Conservation (phyloP, 2,797 vertebrate species). For the Podarcis siculus region DNA sequence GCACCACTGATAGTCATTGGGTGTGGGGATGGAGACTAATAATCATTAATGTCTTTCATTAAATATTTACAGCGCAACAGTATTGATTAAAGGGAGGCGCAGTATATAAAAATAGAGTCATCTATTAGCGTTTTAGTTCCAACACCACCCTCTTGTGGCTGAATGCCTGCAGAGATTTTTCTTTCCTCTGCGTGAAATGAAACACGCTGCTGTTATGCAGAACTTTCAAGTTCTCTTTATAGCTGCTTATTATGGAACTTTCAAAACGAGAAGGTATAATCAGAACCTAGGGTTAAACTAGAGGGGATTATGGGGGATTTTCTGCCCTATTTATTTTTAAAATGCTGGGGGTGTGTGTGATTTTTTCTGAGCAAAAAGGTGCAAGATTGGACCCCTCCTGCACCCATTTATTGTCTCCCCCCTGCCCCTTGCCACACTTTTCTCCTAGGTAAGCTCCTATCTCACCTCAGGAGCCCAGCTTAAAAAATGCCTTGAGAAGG, state of each 20-base stretch:
- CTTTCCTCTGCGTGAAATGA: not conserved
- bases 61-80: slow-evolving; percentile 70
- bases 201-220: not conserved
- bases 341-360: not conserved
- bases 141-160: slow-evolving; percentile 81
- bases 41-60: slow-evolving; percentile 78
- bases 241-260: slow-evolving; percentile 32
- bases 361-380: not conserved
- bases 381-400: too few species aligned
- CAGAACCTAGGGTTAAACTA: not conserved
- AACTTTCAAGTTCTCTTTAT: slow-evolving; percentile 21
- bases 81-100: slow-evolving; percentile 62
- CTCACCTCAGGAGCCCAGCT: not conserved
- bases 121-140: slow-evolving; percentile 68
- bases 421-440: not conserved
- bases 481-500: too few species aligned
- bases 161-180: slow-evolving; percentile 26
- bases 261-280: not conserved
- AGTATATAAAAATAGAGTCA: not conserved
- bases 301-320: not conserved
- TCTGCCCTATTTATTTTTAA: too few species aligned
- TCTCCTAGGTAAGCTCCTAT: not conserved
- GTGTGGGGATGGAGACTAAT: slow-evolving; percentile 71
- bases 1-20: slow-evolving; percentile 67
- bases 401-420: not conserved